Evolutionary conservation across 2,888 invertebrate genomes (phyloP), one percentile per base, ranked within the genome.

Genomic region (Eretmocerus hayati): DNA sequence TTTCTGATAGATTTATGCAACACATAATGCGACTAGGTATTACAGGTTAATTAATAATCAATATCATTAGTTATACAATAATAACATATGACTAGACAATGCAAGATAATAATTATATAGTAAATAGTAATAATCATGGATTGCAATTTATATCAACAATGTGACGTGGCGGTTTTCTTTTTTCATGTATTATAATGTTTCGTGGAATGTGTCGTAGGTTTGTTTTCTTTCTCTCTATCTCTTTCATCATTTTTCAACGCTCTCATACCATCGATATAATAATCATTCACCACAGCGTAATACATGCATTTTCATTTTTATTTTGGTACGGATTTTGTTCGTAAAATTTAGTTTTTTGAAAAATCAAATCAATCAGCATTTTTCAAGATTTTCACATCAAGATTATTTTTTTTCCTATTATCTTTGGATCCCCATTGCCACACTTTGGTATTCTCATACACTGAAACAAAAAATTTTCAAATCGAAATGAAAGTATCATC

Each of bases 31-130:
- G 69, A 68, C 69, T 70, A 70, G 68, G 66, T 70, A 69, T 64
- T 69, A 70, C 69, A 67, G 67, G 63, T 68, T 70, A 69, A 70
- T 69, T 67, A 69, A 70, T 70, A 69, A 69, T 68, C 68, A 69
- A 69, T 69, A 69, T 69, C 65, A 59, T 69, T 70, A 70, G 69
- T 68, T 69, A 68, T 70, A 69, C 65, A 70, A 69, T 69, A 68
- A 69, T 70, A 70, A 69, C 69, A 63, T 70, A 70, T 70, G 68
- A 67, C 69, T 69, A 70, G 69, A 70, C 69, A 70, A 70, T 69
- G 69, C 67, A 70, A 69, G 69, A 69, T 70, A 69, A 69, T 69
- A 69, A 70, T 70, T 70, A 70, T 69, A 69, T 70, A 62, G 64
- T 70, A 69, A 70, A 68, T 69, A 69, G 62, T 69, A 69, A 70